These are phyloP conservation scores for Porphyrio hochstetteri DNA, from an alignment of 2,113 vertebrate genomes.

Conservation along the genomic window DNA sequence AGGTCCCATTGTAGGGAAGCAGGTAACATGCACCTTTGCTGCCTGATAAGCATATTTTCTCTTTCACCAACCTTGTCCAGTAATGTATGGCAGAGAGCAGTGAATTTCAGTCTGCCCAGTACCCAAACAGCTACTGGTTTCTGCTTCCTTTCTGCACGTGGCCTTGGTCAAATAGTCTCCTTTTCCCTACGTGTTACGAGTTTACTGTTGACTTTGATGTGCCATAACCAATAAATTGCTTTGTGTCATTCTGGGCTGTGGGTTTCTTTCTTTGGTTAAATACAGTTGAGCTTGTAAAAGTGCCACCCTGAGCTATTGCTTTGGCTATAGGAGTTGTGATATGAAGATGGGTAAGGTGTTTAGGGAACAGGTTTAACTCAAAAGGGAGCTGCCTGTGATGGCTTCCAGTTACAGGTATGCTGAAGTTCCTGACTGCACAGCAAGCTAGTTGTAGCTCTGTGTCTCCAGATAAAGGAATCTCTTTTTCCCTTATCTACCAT, in stretches of 20 bases:
- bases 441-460: not conserved
- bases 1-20: not conserved
- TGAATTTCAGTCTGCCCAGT: not conserved
- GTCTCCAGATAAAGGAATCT: not conserved
- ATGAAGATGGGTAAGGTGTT: not conserved
- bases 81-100: not conserved
- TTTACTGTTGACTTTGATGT: not conserved
- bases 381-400: not conserved
- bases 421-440: not conserved
- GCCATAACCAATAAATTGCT: conserved; percentile 65
- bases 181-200: not conserved
- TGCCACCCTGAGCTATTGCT: not conserved
- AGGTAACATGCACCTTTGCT: not conserved
- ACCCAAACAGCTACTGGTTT: not conserved
- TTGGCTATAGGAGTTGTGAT: rapidly evolving
- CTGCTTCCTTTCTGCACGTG: not conserved
- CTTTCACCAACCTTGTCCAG: not conserved
- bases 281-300: not conserved
- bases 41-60: not conserved
- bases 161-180: not conserved
- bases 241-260: not conserved
- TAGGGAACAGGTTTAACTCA: not conserved
- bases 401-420: not conserved
- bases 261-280: not conserved
- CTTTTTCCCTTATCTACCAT: not conserved